Percentiles rank a stretch among this genome's conserved stretches.
These are phyloP conservation scores for Hyposoter didymator DNA, from an alignment of 2,888 invertebrate genomes.

Conservation along the genomic window DNA sequence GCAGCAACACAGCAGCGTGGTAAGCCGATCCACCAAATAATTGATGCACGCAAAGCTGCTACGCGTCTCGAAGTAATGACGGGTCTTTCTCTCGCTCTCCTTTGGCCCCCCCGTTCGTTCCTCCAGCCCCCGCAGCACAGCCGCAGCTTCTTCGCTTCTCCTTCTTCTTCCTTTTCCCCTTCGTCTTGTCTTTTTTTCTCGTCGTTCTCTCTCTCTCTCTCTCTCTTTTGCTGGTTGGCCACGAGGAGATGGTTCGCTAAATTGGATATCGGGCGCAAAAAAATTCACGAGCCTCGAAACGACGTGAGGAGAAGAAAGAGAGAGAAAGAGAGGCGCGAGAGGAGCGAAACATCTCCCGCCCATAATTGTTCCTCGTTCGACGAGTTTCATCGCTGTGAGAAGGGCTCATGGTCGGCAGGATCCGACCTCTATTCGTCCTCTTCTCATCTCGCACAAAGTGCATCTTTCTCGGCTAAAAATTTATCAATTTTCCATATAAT, in stretches of 20 bases:
- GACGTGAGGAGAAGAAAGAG: conserved; percentile 19
- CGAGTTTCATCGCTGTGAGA: conserved; percentile 16
- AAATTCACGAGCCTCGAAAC: conserved; percentile 46
- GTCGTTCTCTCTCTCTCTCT: background rate
- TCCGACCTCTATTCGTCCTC: background rate
- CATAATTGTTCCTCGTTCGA: conserved; percentile 43
- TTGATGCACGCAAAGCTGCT: conserved; percentile 75
- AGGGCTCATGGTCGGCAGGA: background rate
- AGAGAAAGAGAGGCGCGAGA: background rate
- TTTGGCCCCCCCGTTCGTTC: conserved; percentile 18
- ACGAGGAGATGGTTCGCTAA: conserved; percentile 42
- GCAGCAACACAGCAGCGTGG: conserved; percentile 25
- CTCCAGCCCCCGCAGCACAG: conserved; percentile 8
- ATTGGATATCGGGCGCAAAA: conserved; percentile 59
- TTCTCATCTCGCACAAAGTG: background rate
- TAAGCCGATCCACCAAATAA: conserved; percentile 75
- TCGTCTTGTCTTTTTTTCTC: background rate
- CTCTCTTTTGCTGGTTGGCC: background rate
- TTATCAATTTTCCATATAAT: conserved; percentile 41
- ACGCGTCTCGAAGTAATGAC: conserved; percentile 65
- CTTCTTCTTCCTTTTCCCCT: conserved; percentile 22
- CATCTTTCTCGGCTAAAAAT: background rate
- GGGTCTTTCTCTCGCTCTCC: conserved; percentile 60
- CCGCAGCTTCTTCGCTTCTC: conserved; percentile 43
- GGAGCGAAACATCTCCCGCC: conserved; percentile 20